Conservation (phyloP, 2,113 vertebrate species). For the Caranx ignobilis region DNA sequence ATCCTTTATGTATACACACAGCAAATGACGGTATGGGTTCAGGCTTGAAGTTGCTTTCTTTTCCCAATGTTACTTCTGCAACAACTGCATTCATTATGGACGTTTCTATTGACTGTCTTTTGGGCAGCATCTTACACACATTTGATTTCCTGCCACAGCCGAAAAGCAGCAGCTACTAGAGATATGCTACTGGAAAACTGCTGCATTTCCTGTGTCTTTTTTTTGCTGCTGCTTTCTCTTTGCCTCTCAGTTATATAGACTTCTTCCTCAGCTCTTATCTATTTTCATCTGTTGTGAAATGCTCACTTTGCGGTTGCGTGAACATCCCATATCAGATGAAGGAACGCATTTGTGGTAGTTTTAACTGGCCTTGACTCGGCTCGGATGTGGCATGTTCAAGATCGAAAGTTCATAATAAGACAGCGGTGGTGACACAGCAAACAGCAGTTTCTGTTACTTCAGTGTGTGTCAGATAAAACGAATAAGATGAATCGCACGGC, state of each 20-base stretch:
- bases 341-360: not conserved
- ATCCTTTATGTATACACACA: not conserved
- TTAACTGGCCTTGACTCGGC: not conserved
- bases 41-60: not conserved
- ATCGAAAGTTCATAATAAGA: not conserved
- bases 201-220: conserved; percentile 36
- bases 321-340: conserved; percentile 34
- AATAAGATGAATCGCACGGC: not conserved
- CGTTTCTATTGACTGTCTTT: not conserved
- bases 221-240: conserved; percentile 8
- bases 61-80: not conserved
- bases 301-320: conserved; percentile 1
- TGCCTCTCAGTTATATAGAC: not conserved
- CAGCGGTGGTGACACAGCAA: not conserved
- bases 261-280: conserved; percentile 11
- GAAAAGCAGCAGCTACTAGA: conserved; percentile 10
- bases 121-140: not conserved
- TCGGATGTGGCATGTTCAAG: not conserved
- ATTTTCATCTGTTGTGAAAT: conserved; percentile 19
- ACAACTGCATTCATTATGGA: not conserved
- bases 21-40: not conserved
- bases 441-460: not conserved
- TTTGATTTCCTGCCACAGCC: conserved; percentile 8
- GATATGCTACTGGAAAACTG: conserved; percentile 13
- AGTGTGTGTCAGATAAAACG: not conserved